Evolutionary conservation across 2,113 vertebrate genomes (phyloP).

Genomic region (Chauna torquata): DNA sequence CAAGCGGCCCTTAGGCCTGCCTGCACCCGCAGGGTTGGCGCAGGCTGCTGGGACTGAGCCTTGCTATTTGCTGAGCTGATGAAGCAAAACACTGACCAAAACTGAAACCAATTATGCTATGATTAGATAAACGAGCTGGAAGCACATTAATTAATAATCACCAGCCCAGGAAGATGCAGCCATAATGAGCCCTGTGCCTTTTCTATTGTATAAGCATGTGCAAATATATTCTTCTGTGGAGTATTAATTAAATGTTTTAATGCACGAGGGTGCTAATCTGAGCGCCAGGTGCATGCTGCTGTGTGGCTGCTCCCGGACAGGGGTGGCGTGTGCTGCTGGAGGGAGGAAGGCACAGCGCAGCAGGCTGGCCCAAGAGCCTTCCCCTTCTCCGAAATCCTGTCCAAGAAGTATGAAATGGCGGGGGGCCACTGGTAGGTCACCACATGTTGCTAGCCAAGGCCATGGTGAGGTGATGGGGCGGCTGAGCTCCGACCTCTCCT

Average conservation of each 20-base stretch:
- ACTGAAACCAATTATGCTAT: constrained; percentile 19
- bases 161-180: constrained; percentile 16
- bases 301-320: neutral
- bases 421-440: rapidly evolving
- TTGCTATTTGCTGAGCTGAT: neutral
- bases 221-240: neutral
- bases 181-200: neutral
- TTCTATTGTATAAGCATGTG: neutral
- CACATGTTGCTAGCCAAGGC: rapidly evolving
- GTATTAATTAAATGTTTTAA: neutral
- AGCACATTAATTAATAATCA: constrained; percentile 57
- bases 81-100: constrained; percentile 39
- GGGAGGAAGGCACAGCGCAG: neutral
- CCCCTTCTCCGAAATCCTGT: neutral
- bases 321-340: neutral
- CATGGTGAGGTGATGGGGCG: rapidly evolving
- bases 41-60: neutral
- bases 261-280: rapidly evolving
- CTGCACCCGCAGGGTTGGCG: neutral
- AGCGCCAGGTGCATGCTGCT: rapidly evolving
- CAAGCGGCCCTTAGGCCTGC: no score
- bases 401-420: rapidly evolving
- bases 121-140: constrained; percentile 56
- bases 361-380: neutral
- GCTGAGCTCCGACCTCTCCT: neutral